phyloP scores from a whole-genome alignment of 2,113 vertebrate species.

The Tricholaema leucomelas region DNA sequence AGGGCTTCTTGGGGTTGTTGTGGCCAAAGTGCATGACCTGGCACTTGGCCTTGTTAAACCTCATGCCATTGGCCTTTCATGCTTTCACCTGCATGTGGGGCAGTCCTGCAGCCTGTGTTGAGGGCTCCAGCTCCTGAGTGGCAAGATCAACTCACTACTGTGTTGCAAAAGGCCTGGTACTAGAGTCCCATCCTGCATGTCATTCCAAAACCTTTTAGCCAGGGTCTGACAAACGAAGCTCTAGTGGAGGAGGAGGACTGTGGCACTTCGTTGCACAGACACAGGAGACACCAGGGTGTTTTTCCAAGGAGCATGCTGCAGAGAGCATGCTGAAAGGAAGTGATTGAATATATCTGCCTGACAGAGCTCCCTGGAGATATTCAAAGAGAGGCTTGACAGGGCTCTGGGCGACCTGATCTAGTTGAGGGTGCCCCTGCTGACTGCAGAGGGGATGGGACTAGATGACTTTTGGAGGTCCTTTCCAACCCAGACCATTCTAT shows the following conservation, averaged over 20 bases:
- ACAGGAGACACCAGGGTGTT: fast-evolving
- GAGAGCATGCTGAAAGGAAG: fast-evolving
- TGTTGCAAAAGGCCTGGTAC: background rate
- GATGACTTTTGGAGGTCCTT: too few relatives aligned
- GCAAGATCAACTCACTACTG: background rate
- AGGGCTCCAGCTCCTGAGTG: background rate
- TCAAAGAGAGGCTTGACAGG: too few relatives aligned
- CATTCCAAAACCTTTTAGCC: background rate
- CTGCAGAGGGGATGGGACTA: too few relatives aligned
- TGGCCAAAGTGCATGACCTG: too few relatives aligned
- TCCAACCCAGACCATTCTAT: too few relatives aligned
- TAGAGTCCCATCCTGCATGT: background rate
- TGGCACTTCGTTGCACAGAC: background rate
- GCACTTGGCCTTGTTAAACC: too few relatives aligned
- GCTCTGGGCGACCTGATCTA: too few relatives aligned
- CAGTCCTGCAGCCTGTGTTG: background rate
- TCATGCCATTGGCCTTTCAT: too few relatives aligned
- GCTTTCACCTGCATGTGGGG: too few relatives aligned
- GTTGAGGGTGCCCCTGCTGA: too few relatives aligned
- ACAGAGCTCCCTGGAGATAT: too few relatives aligned
- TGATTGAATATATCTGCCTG: background rate
- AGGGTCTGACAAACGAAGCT: background rate
- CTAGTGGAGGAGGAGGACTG: background rate
- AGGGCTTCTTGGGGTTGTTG: too few relatives aligned
- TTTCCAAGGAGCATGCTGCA: background rate